Evolutionary conservation across 2,888 invertebrate genomes (phyloP).

Genomic region (Tubiluchus corallicola): DNA sequence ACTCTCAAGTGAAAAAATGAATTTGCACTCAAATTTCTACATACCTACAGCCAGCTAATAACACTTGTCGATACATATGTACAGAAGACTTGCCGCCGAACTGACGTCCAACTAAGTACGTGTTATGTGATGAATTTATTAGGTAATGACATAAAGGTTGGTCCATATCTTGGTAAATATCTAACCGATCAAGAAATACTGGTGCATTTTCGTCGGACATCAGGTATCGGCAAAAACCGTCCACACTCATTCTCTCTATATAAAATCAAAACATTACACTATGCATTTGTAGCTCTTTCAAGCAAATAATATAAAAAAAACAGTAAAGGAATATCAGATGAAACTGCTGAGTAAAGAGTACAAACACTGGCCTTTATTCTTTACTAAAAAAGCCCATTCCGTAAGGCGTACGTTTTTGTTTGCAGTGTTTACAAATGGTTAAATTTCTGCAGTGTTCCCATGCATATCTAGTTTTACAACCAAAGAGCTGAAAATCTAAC

Average conservation of each 20-base stretch:
- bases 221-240: constrained; percentile 88
- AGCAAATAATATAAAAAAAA: constrained; percentile 6
- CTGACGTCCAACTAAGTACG: constrained; percentile 79
- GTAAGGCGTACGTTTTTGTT: too few species aligned
- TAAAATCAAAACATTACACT: constrained; percentile 13
- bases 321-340: too few species aligned
- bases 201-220: constrained; percentile 99
- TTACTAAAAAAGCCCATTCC: too few species aligned
- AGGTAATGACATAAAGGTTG: constrained; percentile 94
- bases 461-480: too few species aligned
- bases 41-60: constrained; percentile 87
- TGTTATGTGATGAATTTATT: constrained; percentile 95
- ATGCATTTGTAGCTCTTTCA: constrained; percentile 12
- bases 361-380: too few species aligned
- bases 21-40: constrained; percentile 12
- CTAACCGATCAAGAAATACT: constrained; percentile 91
- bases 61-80: constrained; percentile 94
- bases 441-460: too few species aligned
- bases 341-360: too few species aligned
- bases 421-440: too few species aligned
- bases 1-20: too few species aligned
- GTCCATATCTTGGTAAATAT: constrained; percentile 72
- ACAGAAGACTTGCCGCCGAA: constrained; percentile 93
- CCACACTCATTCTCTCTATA: constrained; percentile 64
- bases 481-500: too few species aligned